A percentile compares a stretch with the other conserved stretches of the same genome.
Conservation (phyloP, 1,140 invertebrate species). For the Elymnias hypermnestra region DNA sequence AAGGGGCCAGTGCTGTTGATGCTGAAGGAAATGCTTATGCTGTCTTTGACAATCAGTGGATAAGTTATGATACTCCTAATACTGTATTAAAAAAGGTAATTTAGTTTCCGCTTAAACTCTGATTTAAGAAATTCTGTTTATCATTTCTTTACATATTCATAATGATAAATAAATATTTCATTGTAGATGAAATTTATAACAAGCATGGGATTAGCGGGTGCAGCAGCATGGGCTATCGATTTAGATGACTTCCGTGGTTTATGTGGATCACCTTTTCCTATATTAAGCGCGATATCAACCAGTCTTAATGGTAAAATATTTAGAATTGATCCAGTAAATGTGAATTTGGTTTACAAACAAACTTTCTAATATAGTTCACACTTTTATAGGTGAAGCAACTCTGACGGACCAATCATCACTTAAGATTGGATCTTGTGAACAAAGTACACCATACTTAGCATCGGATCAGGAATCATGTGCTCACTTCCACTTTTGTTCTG, state of each 20-base stretch:
- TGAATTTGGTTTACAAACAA: too few species aligned
- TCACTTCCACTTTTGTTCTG: slow-evolving; percentile 82
- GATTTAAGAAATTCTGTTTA: background rate
- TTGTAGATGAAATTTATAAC: slow-evolving; percentile 80
- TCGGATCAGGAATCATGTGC: slow-evolving; percentile 81
- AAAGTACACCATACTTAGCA: slow-evolving; percentile 72
- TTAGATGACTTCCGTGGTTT: slow-evolving; percentile 83
- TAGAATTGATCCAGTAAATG: too few species aligned
- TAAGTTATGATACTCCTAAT: slow-evolving; percentile 86
- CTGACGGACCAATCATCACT: slow-evolving; percentile 54
- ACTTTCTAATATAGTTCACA: too few species aligned
- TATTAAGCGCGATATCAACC: slow-evolving; percentile 77
- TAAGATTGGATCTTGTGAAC: slow-evolving; percentile 67
- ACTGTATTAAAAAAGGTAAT: slow-evolving; percentile 82
- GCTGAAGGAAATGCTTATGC: slow-evolving; percentile 83
- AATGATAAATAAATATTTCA: too few species aligned
- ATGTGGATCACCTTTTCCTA: slow-evolving; percentile 81
- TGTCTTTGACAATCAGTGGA: slow-evolving; percentile 87
- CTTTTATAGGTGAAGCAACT: slow-evolving; percentile 43
- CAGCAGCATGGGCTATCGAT: slow-evolving; percentile 82
- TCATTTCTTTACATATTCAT: too few species aligned
- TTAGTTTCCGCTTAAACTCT: background rate
- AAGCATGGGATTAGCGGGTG: slow-evolving; percentile 79
- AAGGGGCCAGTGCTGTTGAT: slow-evolving; percentile 80
- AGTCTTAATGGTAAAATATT: slow-evolving; percentile 73